Base-by-base conservation (phyloP, 1,140 invertebrate species). In the Melitaea cinxia region DNA sequence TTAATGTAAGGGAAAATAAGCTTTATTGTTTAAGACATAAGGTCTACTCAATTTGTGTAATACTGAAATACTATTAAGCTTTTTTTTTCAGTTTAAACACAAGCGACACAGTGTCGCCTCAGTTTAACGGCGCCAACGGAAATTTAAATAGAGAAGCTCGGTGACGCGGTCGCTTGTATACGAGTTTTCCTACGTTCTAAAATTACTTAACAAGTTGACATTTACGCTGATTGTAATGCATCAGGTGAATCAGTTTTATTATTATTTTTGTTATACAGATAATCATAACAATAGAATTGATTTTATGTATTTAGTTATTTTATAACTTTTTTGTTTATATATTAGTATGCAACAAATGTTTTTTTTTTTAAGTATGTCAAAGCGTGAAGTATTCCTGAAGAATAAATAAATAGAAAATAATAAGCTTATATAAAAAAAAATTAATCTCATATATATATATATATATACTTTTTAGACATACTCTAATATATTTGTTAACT, bases 71-170 rank as follows among this genome's bases (percentile, higher is more conserved):
- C 7, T 19, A n/a, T 45, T 45, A 45, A 17, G 39, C 7, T 3
- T 45, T 45, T 45, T 17, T 3, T 45, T 45, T 45, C 15, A 45
- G 39, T 39, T 39, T 39, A 39, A 39, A 39, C 37, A 39, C 15
- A 19, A 45, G 60, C 60, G 58, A 67, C 65, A 61, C 58, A 17
- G 65, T 56, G 57, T 54, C 50, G 50, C 52, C 50, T 52, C 28
- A 45, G 35, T 23, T 58, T 33, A 37, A 54, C 19, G 39, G 39
- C 39, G 39, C 39, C 39, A 19, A 45, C 39, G 17, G 39, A 45
- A 4, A 45, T 45, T 45, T 45, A 45, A 45, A 45, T 45, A 45
- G 15, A 45, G 19, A 45, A 45, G 39, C 39, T 45, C 15, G 39
- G 15, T 45, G 39, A 10, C 4, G 39, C 19, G 39, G 19, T 45